phyloP scores from a whole-genome alignment of 2,797 vertebrate genomes.

The Microtus californicus region DNA sequence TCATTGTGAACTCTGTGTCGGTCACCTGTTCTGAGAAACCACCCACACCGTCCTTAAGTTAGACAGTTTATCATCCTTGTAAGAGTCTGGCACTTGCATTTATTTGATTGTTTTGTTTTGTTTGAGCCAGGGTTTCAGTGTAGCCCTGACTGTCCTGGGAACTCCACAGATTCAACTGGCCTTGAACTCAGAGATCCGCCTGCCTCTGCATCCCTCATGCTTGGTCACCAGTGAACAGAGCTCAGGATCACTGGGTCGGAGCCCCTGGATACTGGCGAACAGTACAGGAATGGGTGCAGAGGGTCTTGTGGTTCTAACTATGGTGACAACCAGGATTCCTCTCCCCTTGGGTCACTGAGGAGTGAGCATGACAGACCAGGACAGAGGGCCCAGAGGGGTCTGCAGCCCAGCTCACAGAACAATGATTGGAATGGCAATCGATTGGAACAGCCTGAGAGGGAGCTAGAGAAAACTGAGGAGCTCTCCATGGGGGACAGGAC shows the following conservation, averaged over 20 bases:
- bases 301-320: background rate
- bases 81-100: background rate
- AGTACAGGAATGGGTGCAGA: background rate
- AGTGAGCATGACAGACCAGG: too few relatives aligned
- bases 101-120: background rate
- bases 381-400: background rate
- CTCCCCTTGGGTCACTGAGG: background rate
- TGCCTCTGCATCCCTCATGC: background rate
- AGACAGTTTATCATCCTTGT: background rate
- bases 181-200: background rate
- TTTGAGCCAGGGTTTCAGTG: background rate
- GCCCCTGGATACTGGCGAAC: background rate
- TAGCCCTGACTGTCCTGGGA: background rate
- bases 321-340: background rate
- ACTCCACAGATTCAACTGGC: background rate
- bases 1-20: background rate
- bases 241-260: background rate
- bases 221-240: background rate
- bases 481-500: too few relatives aligned
- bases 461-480: too few relatives aligned
- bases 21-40: background rate
- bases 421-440: too few relatives aligned
- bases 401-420: background rate
- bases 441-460: background rate
- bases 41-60: background rate